Evolutionary conservation across 2,113 vertebrate species (phyloP), one percentile per base, ranked within the genome.

Genomic region (Callochromis pleurospilus): DNA sequence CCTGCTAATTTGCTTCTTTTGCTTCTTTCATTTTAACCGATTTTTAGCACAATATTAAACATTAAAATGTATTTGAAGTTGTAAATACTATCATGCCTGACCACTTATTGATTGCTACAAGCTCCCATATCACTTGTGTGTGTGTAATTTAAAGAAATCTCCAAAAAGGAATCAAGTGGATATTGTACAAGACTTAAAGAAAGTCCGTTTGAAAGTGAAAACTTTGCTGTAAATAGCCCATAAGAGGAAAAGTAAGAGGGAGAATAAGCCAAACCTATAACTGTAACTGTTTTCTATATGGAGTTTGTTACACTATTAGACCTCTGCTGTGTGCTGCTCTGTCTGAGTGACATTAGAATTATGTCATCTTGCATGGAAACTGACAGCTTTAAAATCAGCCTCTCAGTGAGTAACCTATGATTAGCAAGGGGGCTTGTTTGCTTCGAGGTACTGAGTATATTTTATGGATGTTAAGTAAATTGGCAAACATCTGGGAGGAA

Each of bases 401-500:
- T 83, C 90, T 92, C 87, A 3, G 88, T 79, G 80, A 88, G 80
- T 75, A 89, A 90, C 85, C 90, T 85, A 45, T 84, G 83, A 90
- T 91, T 86, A 86, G 68, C 45, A 19, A 4, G 79, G 62, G 56
- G 38, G 51, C 47, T 21, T 81, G 70, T 91, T 91, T 90, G 91
- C 89, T 84, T 65, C 51, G 68, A 80, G 56, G 55, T 82, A 68
- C 45, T 87, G 83, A 81, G 26, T 56, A 84, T 79, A 81, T 31
- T 81, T 90, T 88, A 87, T 49, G 84, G 88, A 36, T 83, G 84
- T 91, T 89, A 89, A 94, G 88, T 54, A 91, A 93, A 94, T 92
- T 84, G 89, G 88, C 89, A 93, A 92, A 94, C 90, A 90, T 93
- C 86, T 92, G 83, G 36, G 80, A 73, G 81, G 80, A 86, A 86